Base-by-base conservation (phyloP, 2,888 invertebrate genomes). In the Protophormia terraenovae region DNA sequence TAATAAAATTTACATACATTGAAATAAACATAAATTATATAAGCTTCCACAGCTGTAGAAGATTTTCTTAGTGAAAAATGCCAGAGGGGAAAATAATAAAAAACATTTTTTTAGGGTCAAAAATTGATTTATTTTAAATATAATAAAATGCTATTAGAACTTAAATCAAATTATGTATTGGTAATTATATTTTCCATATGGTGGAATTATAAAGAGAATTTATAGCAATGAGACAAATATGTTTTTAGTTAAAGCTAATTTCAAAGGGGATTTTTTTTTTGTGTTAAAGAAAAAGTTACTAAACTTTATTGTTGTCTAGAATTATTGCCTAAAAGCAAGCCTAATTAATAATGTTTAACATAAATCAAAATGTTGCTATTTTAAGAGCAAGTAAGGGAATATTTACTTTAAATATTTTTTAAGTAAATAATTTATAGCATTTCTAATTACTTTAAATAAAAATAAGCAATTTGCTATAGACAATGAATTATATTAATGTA, bases 11-110 rank as follows among this genome's bases (percentile, higher is more conserved):
- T n/a, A n/a, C n/a, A n/a, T n/a, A n/a, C n/a, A n/a, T n/a, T n/a
- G n/a, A n/a, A n/a, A n/a, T n/a, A n/a, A n/a, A n/a, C 38, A 64
- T 41, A 55, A 60, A 60, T 78, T 69, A 19, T 35, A 8, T 24
- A 45, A 35, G 16, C 27, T 24, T 24, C 14, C 12, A 69, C 78
- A 69, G 78, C 50, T 62, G 60, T 10, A 60, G 27, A 16, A 3
- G 19, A 58, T 69, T 50, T 58, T 47, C n/a, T 38, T 12, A 27
- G 22, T 4, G 7, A 8, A 19, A 41, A 41, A 24, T 14, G 19
- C 16, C 4, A 14, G 16, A 32, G 24, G 32, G 41, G 29, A 10
- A 55, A 29, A 32, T 12, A 29, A 72, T 22, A n/a, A 35, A 32
- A 19, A 19, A n/a, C n/a, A n/a, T n/a, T 0, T 22, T 29, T 10